phyloP scores from a whole-genome alignment of 2,888 invertebrate species.

The Caprella mutica region DNA sequence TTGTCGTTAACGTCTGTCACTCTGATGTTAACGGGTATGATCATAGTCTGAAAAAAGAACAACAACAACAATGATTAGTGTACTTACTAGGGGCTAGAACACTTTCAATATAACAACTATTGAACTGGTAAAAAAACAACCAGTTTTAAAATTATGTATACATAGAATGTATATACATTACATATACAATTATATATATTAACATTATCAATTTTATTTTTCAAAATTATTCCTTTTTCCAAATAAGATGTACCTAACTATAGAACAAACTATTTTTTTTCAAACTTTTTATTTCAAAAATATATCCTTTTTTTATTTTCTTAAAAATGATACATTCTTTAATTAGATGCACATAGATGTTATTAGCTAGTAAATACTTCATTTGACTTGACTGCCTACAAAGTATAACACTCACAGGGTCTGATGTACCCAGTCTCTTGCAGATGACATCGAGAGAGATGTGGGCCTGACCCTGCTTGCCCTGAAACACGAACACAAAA shows the following conservation, averaged over 20 bases:
- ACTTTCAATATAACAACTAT: too few relatives aligned
- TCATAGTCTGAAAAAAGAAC: constrained; percentile 50
- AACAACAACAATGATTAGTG: constrained; percentile 2
- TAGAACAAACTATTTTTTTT: too few relatives aligned
- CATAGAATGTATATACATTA: background rate
- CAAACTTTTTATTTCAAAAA: too few relatives aligned
- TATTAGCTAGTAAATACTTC: too few relatives aligned
- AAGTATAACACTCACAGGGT: constrained; percentile 62
- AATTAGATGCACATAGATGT: too few relatives aligned
- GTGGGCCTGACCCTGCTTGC: constrained; percentile 65
- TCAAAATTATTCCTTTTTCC: background rate
- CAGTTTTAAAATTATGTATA: background rate
- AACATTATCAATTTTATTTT: background rate
- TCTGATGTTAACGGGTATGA: constrained; percentile 68
- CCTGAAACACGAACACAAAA: constrained; percentile 40
- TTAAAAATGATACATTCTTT: too few relatives aligned
- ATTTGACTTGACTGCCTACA: too few relatives aligned
- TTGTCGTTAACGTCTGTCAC: constrained; percentile 88
- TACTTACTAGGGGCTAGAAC: background rate
- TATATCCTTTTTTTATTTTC: too few relatives aligned
- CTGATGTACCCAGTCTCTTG: constrained; percentile 61
- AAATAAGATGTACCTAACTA: background rate
- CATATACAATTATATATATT: background rate
- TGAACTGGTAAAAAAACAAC: too few relatives aligned
- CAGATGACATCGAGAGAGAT: constrained; percentile 78